Base-by-base conservation (phyloP, 1,140 invertebrate species). In the Muscidifurax raptorellus region DNA sequence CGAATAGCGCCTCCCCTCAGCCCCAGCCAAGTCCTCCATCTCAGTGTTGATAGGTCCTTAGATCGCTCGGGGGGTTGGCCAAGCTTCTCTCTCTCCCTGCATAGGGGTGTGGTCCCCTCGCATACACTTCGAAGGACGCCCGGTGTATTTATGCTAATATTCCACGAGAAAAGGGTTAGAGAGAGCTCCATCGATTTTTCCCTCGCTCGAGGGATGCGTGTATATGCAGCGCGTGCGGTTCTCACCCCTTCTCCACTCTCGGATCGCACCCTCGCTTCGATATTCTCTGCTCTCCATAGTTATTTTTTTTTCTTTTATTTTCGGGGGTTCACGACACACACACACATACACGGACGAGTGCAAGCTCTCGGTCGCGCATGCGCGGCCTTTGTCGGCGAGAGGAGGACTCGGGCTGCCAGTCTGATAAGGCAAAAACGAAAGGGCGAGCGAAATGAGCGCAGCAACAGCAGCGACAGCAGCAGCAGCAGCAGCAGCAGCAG, bases 381-480 rank as follows among this genome's bases (percentile, higher is more conserved):
- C 81, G 81, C 81, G 74, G 28, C n/a, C 71, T 64, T 74, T 75
- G 71, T 74, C 66, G 75, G n/a, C 77, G 44, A 30, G 69, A 13
- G 82, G 82, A 27, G 81, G 74, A 83, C 78, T 86, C 85, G 85
- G 84, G 83, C 85, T 85, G 87, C 86, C 86, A 86, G 85, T 85
- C 86, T 86, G 86, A 86, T 85, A 80, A 76, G 74, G 64, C 71
- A 47, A 25, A 81, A 74, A n/a, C 52, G 82, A 80, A 78, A 69
- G 44, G 40, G 22, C 83, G 82, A 77, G 52, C 52, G 52, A 59
- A 59, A 59, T 59, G 22, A 4, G 6, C 52, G 52, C 52, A 47
- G 12, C 12, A 12, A 10, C n/a, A n/a, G 36, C 40, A 52, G 52
- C 18, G 52, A 4, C 22, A 59, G 6, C 6, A 6, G 5, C 52